Evolutionary conservation across 2,113 vertebrate species (phyloP), one percentile per base, ranked within the genome.

Genomic region (Trematomus loennbergii): DNA sequence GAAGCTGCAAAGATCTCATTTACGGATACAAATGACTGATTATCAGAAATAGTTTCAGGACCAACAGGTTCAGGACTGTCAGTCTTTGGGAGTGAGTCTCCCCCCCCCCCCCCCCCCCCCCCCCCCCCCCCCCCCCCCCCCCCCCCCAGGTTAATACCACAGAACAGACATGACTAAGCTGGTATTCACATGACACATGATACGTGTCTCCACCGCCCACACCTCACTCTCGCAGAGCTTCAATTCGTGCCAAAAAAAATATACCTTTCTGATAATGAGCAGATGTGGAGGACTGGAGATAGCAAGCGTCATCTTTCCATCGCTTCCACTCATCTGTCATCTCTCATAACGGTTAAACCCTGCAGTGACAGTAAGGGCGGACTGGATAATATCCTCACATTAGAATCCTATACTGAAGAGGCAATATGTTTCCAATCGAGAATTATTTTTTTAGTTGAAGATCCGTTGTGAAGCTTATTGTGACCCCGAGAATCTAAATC

Each of bases 171-270:
- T 72, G 62, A 81, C 84, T 79, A 83, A 82, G 65, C 73, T 78
- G 64, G 74, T 81, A 78, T 79, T 87, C 81, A 80, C 78, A 87
- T 85, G 84, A 90, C 72, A 78, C 87, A 78, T 33, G 75, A 88
- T 74, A 57, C 45, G 43, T 50, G 65, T 71, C 79, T 81, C 52
- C 55, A 29, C 61, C 57, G 66, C 77, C 79, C 49, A 76, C 45
- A 52, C 72, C 57, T 57, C 60, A 22, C 48, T 64, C 17, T 58
- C 62, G 20, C 29, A 72, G 20, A 64, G 50, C 61, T 77, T 77
- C 33, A 45, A 2, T 64, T 40, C 40, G 22, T 50, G 22, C 46
- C 43, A 46, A 62, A 72, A 75, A 79, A 79, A 3, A 0, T 53
- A 50, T 11, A 25, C 46, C 36, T 9, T 36, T 29, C 45, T 54